These are phyloP conservation scores for Tetrapedia diversipes DNA, from an alignment of 2,888 invertebrate species.

Conservation along the genomic window DNA sequence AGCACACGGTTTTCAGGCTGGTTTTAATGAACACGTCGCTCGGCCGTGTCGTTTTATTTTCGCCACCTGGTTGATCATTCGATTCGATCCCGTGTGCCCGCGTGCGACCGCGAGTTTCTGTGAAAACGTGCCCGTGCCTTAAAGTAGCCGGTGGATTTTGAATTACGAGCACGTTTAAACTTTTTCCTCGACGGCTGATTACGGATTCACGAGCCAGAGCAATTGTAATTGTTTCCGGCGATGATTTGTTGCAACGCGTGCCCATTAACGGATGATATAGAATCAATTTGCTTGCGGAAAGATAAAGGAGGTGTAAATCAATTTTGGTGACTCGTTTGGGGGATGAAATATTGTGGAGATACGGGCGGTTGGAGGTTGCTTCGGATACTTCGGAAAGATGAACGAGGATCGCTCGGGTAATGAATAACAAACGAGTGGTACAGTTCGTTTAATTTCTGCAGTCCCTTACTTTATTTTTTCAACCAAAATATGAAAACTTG, in stretches of 20 bases:
- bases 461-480: too few relatives aligned
- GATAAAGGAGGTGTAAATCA: constrained; percentile 8
- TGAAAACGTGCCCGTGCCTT: not conserved
- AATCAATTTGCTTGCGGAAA: not conserved
- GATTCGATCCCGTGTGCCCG: not conserved
- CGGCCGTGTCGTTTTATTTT: constrained; percentile 29
- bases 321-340: not conserved
- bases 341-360: not conserved
- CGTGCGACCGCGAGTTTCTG: not conserved
- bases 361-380: not conserved
- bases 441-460: too few relatives aligned
- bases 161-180: constrained; percentile 24
- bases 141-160: constrained; percentile 16
- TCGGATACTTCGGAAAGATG: not conserved
- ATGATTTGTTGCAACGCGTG: constrained; percentile 13
- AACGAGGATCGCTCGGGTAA: not conserved
- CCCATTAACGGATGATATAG: constrained; percentile 10
- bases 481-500: too few relatives aligned
- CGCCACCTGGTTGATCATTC: constrained; percentile 4
- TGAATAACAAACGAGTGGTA: not conserved
- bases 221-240: constrained; percentile 23
- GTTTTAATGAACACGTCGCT: constrained; percentile 42
- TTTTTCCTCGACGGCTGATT: not conserved
- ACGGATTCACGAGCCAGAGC: not conserved
- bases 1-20: constrained; percentile 2